Base-by-base conservation (phyloP, 2,797 vertebrate genomes). In the Catostomus latipinnis region DNA sequence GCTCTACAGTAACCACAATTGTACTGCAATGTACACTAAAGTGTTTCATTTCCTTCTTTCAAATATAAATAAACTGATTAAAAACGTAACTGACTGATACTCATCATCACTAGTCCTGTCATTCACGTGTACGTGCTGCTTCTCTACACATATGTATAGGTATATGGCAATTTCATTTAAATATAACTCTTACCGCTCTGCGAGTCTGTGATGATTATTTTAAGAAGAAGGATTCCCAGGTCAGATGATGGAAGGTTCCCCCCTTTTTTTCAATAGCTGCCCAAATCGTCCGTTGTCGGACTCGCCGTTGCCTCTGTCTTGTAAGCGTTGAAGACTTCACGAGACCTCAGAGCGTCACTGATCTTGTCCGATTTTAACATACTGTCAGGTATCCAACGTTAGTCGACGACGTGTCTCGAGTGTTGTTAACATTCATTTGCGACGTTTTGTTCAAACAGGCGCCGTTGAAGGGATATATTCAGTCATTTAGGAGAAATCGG, bases 141-240 rank as follows among this genome's bases (percentile, higher is more conserved):
- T 62, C 48, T 69, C 10, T 18, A 53, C 22, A 71, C n/a, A 22
- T 22, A 22, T 22, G 22, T 22, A 22, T 22, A 18, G 16, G 22
- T 22, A 22, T 22, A 22, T 22, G 16, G 16, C 16, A 18, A 18
- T 18, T 18, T 18, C 16, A 5, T 71, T n/a, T 69, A 62, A 65
- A 66, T 5, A 16, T 53, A 22, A 34, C 62, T 83, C 93, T 93
- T 93, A 94, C 94, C 94, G 94, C 93, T 86, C 66, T 89, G 93
- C 94, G 94, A 94, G 93, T 91, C 94, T 93, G 94, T 94, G 94
- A 92, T 91, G 89, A 92, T 90, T 88, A 81, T 88, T 89, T 88
- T 74, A 88, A 88, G 86, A 86, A 80, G 89, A 92, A 92, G 91
- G 65, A 79, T 82, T 57, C 60, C 45, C 60, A 56, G 63, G 67